Evolutionary conservation across 1,140 invertebrate species (phyloP).

Genomic region (Amyelois transitella): DNA sequence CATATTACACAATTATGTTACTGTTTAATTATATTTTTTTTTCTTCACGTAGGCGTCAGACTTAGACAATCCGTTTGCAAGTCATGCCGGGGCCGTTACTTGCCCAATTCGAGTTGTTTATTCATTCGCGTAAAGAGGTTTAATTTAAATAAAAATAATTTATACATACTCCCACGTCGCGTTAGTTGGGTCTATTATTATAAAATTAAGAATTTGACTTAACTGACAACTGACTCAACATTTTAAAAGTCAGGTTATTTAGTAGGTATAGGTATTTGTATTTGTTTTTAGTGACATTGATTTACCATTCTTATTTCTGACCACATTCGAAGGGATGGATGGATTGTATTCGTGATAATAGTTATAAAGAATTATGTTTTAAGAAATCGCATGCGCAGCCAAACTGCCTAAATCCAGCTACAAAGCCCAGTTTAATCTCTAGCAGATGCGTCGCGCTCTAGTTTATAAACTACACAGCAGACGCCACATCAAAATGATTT

Average conservation of each 20-base stretch:
- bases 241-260: no score
- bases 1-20: constrained; percentile 72
- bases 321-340: no score
- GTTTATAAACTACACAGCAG: neutral
- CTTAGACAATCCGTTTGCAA: neutral
- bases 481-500: constrained; percentile 8
- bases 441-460: neutral
- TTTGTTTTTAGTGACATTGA: no score
- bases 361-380: no score
- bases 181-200: neutral
- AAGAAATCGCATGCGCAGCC: neutral
- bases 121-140: neutral
- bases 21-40: constrained; percentile 70
- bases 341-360: no score
- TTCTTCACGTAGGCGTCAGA: constrained; percentile 40
- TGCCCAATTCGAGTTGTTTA: neutral
- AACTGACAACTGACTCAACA: no score
- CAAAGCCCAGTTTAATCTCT: neutral
- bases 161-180: neutral
- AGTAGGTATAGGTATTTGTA: no score
- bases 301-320: no score
- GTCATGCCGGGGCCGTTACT: neutral
- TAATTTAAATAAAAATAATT: neutral
- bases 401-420: neutral
- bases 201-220: neutral